These are phyloP conservation scores for Pica pica DNA, from an alignment of 2,113 vertebrate genomes.

Conservation along the genomic window DNA sequence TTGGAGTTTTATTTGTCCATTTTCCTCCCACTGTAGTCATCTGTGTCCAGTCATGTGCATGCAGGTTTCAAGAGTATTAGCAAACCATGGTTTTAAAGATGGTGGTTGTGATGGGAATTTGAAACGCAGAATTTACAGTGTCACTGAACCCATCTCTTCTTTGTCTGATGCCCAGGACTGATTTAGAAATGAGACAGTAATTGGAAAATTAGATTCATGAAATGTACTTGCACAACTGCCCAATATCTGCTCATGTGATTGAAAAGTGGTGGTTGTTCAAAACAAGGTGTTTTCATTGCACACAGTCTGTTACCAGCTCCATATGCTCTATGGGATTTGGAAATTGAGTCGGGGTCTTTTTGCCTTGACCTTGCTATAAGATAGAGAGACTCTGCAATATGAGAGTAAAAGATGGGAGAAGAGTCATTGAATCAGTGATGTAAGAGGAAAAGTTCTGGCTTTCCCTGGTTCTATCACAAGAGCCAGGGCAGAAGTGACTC, in stretches of 20 bases:
- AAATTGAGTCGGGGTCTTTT: not conserved
- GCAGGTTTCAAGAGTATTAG: not conserved
- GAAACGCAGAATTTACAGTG: constrained; percentile 21
- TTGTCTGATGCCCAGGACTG: not conserved
- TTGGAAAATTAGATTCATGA: constrained; percentile 22
- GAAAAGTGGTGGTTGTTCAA: not conserved
- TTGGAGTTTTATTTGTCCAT: not conserved
- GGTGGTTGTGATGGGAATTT: constrained; percentile 2
- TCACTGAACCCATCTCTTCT: not conserved
- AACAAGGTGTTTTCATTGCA: not conserved
- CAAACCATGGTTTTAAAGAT: not conserved
- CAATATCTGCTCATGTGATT: not conserved
- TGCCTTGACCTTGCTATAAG: not conserved
- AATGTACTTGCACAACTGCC: not conserved
- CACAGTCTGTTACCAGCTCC: not conserved
- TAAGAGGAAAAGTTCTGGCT: not conserved
- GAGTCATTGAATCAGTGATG: not conserved
- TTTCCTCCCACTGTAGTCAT: not conserved
- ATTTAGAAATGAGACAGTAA: constrained; percentile 19
- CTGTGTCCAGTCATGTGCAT: not conserved
- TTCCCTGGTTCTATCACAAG: not conserved
- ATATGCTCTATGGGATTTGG: not conserved
- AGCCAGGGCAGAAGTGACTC: not conserved
- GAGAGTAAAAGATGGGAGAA: not conserved
- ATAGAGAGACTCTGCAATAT: not conserved